Conservation (phyloP, 64 coral and sea anemone species). For the Pocillopora damicornis region DNA sequence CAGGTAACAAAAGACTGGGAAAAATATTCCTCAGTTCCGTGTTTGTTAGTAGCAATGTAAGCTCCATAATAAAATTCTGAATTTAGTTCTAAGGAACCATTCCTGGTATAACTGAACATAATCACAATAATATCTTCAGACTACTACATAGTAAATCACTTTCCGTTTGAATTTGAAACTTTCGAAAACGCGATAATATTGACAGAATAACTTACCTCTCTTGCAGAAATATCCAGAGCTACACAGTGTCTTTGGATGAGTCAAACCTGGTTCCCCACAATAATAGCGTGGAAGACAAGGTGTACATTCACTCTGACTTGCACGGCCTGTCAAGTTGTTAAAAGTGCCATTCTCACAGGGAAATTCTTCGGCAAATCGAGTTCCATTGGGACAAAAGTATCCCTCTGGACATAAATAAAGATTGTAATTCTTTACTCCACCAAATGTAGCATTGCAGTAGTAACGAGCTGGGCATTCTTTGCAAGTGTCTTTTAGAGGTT, state of each 20-base stretch:
- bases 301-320: constrained; percentile 77
- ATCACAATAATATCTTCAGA: no score
- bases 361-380: constrained; percentile 68
- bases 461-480: constrained; percentile 75
- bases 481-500: constrained; percentile 60
- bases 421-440: constrained; percentile 70
- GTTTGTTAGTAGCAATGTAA: no score
- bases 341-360: constrained; percentile 90
- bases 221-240: constrained; percentile 83
- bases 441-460: constrained; percentile 89
- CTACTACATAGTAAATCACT: no score
- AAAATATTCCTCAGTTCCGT: no score
- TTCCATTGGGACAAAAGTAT: constrained; percentile 89
- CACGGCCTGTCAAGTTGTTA: constrained; percentile 65
- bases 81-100: no score
- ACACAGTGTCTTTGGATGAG: constrained; percentile 70
- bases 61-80: no score
- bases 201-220: constrained; percentile 36
- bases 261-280: constrained; percentile 78
- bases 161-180: no score
- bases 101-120: no score
- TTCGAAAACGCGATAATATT: neutral
- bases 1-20: neutral
- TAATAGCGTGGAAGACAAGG: constrained; percentile 77
- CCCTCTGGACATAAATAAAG: constrained; percentile 69